Evolutionary conservation across 1,140 invertebrate genomes (phyloP).

Genomic region (Halyomorpha halys): DNA sequence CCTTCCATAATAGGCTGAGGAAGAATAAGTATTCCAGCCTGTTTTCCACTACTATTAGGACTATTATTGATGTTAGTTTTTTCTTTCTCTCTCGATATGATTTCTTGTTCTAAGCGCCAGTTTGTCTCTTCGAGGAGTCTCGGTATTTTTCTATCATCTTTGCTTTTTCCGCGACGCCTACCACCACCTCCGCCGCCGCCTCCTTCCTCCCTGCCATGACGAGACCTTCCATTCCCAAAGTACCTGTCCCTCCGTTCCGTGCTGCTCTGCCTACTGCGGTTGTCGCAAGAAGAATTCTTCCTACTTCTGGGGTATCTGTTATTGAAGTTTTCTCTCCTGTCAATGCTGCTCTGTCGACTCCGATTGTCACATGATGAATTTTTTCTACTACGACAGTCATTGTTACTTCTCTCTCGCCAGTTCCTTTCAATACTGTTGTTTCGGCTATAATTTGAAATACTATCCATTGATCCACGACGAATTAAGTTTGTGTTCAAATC

Average conservation of each 20-base stretch:
- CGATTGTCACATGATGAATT: slow-evolving; percentile 12
- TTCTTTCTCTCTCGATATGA: neutral
- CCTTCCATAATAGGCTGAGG: slow-evolving; percentile 8
- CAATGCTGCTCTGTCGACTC: slow-evolving; percentile 20
- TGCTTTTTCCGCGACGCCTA: slow-evolving; percentile 1
- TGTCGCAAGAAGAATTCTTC: slow-evolving; percentile 14
- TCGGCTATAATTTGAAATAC: slow-evolving; percentile 21
- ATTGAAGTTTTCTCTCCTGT: neutral
- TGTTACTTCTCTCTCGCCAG: slow-evolving; percentile 2
- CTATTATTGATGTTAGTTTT: neutral
- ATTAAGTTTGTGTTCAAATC: neutral
- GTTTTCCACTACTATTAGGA: slow-evolving; percentile 1
- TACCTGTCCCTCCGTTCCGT: neutral
- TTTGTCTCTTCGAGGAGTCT: slow-evolving; percentile 9
- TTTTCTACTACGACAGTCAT: slow-evolving; percentile 7
- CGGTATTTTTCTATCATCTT: neutral
- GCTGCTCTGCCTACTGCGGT: slow-evolving; percentile 5
- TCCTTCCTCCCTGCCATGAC: neutral
- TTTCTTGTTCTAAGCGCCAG: slow-evolving; percentile 8
- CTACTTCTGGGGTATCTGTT: slow-evolving; percentile 3
- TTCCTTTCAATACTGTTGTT: slow-evolving; percentile 23
- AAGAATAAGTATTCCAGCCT: slow-evolving; percentile 21
- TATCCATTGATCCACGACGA: slow-evolving; percentile 20
- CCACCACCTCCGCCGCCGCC: neutral
- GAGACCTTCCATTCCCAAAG: no score